Conservation (phyloP, 2,888 invertebrate species). For the Campopleginae sp. region DNA sequence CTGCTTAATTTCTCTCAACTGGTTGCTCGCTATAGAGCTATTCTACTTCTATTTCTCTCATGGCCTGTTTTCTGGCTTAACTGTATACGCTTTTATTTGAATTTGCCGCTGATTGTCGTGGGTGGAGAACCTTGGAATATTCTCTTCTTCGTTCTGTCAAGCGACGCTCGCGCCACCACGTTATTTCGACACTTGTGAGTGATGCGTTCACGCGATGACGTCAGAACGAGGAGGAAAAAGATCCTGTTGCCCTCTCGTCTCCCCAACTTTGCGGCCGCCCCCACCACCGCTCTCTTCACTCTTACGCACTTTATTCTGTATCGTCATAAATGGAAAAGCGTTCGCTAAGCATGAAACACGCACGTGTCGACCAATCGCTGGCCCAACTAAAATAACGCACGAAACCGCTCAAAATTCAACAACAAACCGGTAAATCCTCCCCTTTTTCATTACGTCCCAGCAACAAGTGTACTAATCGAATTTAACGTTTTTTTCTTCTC, state of each 20-base stretch:
- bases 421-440: neutral
- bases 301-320: constrained; percentile 43
- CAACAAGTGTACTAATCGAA: neutral
- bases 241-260: constrained; percentile 66
- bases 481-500: neutral
- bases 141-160: constrained; percentile 29
- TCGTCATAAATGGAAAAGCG: constrained; percentile 68
- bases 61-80: constrained; percentile 51
- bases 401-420: neutral
- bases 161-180: constrained; percentile 69
- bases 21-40: constrained; percentile 15
- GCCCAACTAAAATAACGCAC: constrained; percentile 6
- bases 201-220: constrained; percentile 76
- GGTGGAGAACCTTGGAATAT: constrained; percentile 68
- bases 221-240: constrained; percentile 71
- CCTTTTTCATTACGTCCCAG: neutral
- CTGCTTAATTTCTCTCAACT: constrained; percentile 50
- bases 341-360: constrained; percentile 7
- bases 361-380: constrained; percentile 10
- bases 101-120: constrained; percentile 79
- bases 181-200: constrained; percentile 75
- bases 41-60: constrained; percentile 45
- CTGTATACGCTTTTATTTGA: constrained; percentile 72
- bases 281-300: neutral
- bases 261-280: neutral